phyloP scores from a whole-genome alignment of 2,113 vertebrate genomes.

The Xiphias gladius region DNA sequence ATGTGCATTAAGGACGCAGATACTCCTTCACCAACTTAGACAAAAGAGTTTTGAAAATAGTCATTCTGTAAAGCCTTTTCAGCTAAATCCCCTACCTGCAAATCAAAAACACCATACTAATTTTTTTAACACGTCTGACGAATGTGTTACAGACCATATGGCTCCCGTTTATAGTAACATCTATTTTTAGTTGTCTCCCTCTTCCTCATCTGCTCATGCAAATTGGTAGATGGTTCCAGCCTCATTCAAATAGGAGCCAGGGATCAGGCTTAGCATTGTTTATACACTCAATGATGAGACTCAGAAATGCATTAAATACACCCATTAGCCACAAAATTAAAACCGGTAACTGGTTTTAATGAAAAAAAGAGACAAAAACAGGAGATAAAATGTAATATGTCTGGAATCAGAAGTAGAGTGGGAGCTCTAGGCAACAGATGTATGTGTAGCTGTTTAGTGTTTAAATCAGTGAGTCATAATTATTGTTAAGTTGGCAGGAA shows the following conservation, averaged over 20 bases:
- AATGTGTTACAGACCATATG: not conserved
- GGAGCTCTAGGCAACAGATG: too few relatives aligned
- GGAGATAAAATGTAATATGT: not conserved
- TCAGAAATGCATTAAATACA: not conserved
- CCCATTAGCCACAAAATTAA: too few relatives aligned
- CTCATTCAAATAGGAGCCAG: conserved; percentile 40
- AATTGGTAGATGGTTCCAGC: conserved; percentile 15
- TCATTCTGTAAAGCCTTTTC: not conserved
- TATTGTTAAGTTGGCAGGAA: too few relatives aligned
- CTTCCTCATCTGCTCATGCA: conserved; percentile 42
- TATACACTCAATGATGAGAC: not conserved
- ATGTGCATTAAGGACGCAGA: not conserved
- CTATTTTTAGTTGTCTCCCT: conserved; percentile 16
- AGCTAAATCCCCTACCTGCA: too few relatives aligned
- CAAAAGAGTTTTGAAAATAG: not conserved
- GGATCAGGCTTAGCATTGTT: not conserved
- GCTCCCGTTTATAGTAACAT: conserved; percentile 20
- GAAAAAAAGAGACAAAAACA: not conserved
- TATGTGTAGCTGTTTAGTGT: too few relatives aligned
- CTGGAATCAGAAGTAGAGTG: not conserved
- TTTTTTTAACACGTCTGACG: not conserved
- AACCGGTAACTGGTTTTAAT: too few relatives aligned
- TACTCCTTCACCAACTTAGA: not conserved
- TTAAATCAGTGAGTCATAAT: too few relatives aligned
- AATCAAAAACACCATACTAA: not conserved